A percentile compares a stretch with the other conserved stretches of the same genome.
These are phyloP conservation scores for Ifrita kowaldi DNA, from an alignment of 2,113 vertebrate species.

Conservation along the genomic window DNA sequence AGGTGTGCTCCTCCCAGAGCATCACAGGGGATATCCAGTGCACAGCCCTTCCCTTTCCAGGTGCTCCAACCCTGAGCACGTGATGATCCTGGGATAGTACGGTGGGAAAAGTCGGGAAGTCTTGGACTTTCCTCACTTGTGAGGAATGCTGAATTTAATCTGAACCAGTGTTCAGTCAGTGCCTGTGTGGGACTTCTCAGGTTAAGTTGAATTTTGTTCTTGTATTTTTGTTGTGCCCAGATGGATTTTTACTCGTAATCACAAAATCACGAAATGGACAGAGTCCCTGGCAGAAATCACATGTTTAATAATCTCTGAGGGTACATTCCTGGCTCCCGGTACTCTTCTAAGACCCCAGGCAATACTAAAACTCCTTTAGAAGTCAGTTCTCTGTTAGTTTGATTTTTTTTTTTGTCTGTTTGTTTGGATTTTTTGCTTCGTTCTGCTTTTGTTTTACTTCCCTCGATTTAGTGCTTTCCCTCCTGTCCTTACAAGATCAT, in stretches of 20 bases:
- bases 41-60: neutral
- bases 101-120: neutral
- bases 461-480: neutral
- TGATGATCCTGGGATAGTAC: neutral
- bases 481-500: neutral
- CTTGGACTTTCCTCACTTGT: neutral
- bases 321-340: neutral
- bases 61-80: accelerated
- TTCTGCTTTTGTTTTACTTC: neutral
- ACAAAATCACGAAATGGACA: neutral
- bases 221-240: neutral
- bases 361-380: neutral
- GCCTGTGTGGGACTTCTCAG: neutral
- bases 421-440: neutral
- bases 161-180: accelerated
- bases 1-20: neutral
- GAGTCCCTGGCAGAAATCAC: neutral
- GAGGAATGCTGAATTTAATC: neutral
- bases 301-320: neutral
- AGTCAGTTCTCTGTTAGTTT: neutral
- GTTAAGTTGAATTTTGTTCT: neutral
- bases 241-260: neutral
- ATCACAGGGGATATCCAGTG: neutral
- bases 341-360: neutral
- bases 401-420: neutral